Evolutionary conservation across 2,888 invertebrate species (phyloP).

Genomic region (Gastracanthus pulcherrimus): DNA sequence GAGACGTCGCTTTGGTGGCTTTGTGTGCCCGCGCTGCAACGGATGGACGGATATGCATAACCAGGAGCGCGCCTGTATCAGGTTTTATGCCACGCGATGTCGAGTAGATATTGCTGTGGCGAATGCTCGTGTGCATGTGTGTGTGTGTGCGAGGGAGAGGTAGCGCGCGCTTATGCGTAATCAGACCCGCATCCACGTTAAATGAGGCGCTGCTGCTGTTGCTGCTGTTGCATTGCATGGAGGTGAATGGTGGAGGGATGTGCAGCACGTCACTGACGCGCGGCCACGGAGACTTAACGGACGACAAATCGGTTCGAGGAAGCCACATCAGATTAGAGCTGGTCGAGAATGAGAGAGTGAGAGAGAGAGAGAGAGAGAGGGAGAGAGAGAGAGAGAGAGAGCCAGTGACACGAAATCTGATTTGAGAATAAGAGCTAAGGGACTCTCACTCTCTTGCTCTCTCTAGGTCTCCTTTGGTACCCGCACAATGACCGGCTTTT

Average conservation of each 20-base stretch:
- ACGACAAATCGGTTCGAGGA: constrained; percentile 58
- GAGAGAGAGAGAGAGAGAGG: neutral
- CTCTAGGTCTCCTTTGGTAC: neutral
- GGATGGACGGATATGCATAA: constrained; percentile 70
- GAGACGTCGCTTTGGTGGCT: constrained; percentile 68
- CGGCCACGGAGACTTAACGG: constrained; percentile 20
- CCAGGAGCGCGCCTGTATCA: constrained; percentile 66
- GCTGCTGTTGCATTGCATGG: neutral
- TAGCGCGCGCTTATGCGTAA: constrained; percentile 68
- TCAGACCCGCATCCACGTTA: constrained; percentile 70
- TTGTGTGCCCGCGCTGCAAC: constrained; percentile 55
- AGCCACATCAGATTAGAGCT: constrained; percentile 51
- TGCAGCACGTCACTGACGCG: constrained; percentile 15
- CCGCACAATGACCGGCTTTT: constrained; percentile 18
- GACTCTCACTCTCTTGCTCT: neutral
- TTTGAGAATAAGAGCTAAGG: constrained; percentile 7
- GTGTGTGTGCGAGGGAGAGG: constrained; percentile 39
- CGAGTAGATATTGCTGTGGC: constrained; percentile 66
- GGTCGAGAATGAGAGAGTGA: neutral
- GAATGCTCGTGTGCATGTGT: neutral
- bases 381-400: neutral
- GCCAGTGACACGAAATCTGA: constrained; percentile 50
- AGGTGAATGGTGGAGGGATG: neutral
- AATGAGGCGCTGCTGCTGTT: constrained; percentile 46
- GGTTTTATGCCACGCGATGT: constrained; percentile 69